A percentile compares a stretch with the other conserved stretches of the same genome.
Conservation (phyloP, 2,113 vertebrate genomes). For the Lates calcarifer region DNA sequence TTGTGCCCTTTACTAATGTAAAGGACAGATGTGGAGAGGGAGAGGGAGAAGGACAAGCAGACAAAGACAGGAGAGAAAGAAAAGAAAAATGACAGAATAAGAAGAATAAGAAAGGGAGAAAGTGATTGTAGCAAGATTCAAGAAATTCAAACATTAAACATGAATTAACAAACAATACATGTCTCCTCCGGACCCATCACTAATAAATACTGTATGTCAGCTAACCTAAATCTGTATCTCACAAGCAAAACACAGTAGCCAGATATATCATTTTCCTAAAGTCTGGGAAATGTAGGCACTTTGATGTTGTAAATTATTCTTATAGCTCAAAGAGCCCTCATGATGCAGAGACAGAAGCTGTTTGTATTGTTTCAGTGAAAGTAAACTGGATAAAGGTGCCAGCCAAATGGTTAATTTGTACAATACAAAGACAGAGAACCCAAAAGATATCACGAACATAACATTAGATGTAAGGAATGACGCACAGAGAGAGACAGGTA, state of each 20-base stretch:
- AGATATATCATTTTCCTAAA: neutral
- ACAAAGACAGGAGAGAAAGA: neutral
- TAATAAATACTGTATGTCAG: neutral
- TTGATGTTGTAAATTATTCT: neutral
- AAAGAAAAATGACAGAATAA: neutral
- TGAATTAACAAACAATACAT: constrained; percentile 21
- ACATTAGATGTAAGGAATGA: constrained; percentile 28
- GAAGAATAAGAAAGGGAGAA: neutral
- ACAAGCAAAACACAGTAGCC: neutral
- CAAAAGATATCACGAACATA: constrained; percentile 16
- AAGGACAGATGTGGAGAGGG: constrained; percentile 25
- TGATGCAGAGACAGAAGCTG: neutral
- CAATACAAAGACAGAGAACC: constrained; percentile 1
- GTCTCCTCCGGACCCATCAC: neutral
- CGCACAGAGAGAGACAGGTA: constrained; percentile 54
- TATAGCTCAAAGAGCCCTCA: neutral
- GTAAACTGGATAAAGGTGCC: constrained; percentile 10
- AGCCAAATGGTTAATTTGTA: constrained; percentile 11
- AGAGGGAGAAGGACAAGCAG: neutral
- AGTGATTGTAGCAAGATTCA: neutral
- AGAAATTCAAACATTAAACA: neutral
- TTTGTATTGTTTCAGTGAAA: neutral
- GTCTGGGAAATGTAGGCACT: neutral
- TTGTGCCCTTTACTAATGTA: constrained; percentile 17
- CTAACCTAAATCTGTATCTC: neutral